Evolutionary conservation across 1,140 invertebrate species (phyloP), one percentile per base, ranked within the genome.

Genomic region (Zaprionus kolodkinae): DNA sequence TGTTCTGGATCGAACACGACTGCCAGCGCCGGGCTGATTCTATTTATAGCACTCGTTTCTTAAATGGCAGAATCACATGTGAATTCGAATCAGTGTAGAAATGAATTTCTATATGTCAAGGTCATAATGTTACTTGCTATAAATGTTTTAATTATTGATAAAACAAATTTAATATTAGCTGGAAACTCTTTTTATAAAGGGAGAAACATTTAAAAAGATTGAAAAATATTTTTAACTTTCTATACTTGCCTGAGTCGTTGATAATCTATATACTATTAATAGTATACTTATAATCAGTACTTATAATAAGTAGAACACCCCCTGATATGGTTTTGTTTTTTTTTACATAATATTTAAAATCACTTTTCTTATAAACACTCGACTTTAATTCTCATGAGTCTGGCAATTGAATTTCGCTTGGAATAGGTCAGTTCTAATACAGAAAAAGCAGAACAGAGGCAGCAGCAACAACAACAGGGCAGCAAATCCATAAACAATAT

Each of bases 381-480:
- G n/a, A 48, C 25, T 43, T 21, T 2, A 33, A 40, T 66, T 56
- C 25, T 13, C n/a, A 25, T 33, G 1, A 36, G 65, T 62, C 59
- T 71, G 72, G 50, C 82, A 87, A 88, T 84, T 84, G 84, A 75
- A 88, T 72, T 78, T 43, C 17, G 63, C 80, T 87, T 87, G 80
- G 85, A 88, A 78, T 87, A 87, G 84, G 84, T 87, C 84, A 87
- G 84, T 80, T 87, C 36, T 21, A 62, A 27, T 66, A 71, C 12
- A 21, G 40, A 30, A 69, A 64, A 64, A 38, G n/a, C 6, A 43
- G 7, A 43, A 13, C n/a, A 15, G 6, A 6, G n/a, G 6, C n/a
- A 45, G 6, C 54, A 68, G 45, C 66, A 63, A 74, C 57, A 61
- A 56, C n/a, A 63, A 63, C 15, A 40, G 25, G 17, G 5, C 43